phyloP scores from a whole-genome alignment of 1,140 invertebrate species.

The Rhyacophila brunnea region DNA sequence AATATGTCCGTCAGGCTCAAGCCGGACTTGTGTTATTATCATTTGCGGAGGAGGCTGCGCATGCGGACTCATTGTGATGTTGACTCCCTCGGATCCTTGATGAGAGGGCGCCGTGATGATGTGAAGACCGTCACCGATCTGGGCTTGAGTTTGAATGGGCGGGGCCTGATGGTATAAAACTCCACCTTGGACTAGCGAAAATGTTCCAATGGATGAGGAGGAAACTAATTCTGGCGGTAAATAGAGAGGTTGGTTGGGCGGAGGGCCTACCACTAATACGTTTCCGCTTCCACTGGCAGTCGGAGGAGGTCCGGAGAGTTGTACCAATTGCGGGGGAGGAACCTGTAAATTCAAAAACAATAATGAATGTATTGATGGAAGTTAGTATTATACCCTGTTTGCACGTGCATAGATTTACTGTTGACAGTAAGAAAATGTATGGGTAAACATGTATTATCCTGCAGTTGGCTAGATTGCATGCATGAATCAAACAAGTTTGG shows the following conservation, averaged over 20 bases:
- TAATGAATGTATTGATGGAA: no score
- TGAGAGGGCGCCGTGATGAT: slow-evolving; percentile 24
- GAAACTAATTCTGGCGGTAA: slow-evolving; percentile 14
- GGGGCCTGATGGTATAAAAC: slow-evolving; percentile 33
- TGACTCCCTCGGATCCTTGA: slow-evolving; percentile 8
- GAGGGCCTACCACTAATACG: slow-evolving; percentile 26
- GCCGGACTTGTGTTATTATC: slow-evolving; percentile 32
- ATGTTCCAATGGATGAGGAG: slow-evolving; percentile 24
- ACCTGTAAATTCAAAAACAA: slow-evolving; percentile 19
- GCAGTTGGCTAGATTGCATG: no score
- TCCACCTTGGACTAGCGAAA: slow-evolving; percentile 29
- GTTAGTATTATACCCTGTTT: no score
- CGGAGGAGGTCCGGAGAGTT: slow-evolving; percentile 29
- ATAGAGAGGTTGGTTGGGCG: slow-evolving; percentile 23
- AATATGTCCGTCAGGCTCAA: slow-evolving; percentile 23
- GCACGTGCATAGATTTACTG: no score
- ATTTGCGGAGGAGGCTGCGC: slow-evolving; percentile 31
- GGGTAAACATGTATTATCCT: no score
- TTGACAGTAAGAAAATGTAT: no score
- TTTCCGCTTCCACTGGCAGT: slow-evolving; percentile 14
- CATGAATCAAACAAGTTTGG: no score
- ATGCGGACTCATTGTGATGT: slow-evolving; percentile 28
- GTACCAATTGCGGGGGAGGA: slow-evolving; percentile 31
- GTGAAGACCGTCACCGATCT: slow-evolving; percentile 27
- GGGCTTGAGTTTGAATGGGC: slow-evolving; percentile 31